These are phyloP conservation scores for Andinoacara biseriatus DNA, from an alignment of 2,113 vertebrate genomes.

Conservation along the genomic window DNA sequence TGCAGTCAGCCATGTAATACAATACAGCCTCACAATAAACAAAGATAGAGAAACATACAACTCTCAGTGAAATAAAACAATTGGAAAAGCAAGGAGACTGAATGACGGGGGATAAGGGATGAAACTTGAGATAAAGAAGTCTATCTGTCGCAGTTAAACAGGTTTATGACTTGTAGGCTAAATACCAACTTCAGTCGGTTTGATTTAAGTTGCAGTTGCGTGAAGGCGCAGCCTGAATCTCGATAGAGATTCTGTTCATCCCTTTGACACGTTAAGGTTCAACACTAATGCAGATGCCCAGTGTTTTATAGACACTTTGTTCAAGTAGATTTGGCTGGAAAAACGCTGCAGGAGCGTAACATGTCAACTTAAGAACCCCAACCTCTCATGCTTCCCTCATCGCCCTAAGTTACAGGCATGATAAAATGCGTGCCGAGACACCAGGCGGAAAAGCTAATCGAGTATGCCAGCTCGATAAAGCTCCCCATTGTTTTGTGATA, in stretches of 20 bases:
- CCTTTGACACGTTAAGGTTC: slow-evolving; percentile 20
- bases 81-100: background rate
- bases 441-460: background rate
- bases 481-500: slow-evolving; percentile 63
- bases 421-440: slow-evolving; percentile 12
- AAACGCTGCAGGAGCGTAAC: slow-evolving; percentile 6
- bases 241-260: background rate
- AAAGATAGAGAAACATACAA: slow-evolving; percentile 43
- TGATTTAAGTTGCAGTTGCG: slow-evolving; percentile 34
- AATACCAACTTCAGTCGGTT: slow-evolving; percentile 48
- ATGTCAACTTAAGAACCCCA: slow-evolving; percentile 23
- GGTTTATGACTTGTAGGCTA: slow-evolving; percentile 45
- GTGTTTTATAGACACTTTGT: slow-evolving; percentile 27
- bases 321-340: slow-evolving; percentile 41
- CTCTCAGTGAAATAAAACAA: slow-evolving; percentile 37
- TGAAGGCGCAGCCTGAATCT: slow-evolving; percentile 29
- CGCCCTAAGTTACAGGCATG: background rate
- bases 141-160: slow-evolving; percentile 49
- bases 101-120: slow-evolving; percentile 25
- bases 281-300: background rate
- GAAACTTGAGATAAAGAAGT: slow-evolving; percentile 46
- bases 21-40: slow-evolving; percentile 59
- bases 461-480: background rate
- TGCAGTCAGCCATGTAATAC: slow-evolving; percentile 58
- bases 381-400: slow-evolving; percentile 20